These are phyloP conservation scores for Kryptolebias ocellatus DNA, from an alignment of 2,797 vertebrate genomes.

Conservation along the genomic window DNA sequence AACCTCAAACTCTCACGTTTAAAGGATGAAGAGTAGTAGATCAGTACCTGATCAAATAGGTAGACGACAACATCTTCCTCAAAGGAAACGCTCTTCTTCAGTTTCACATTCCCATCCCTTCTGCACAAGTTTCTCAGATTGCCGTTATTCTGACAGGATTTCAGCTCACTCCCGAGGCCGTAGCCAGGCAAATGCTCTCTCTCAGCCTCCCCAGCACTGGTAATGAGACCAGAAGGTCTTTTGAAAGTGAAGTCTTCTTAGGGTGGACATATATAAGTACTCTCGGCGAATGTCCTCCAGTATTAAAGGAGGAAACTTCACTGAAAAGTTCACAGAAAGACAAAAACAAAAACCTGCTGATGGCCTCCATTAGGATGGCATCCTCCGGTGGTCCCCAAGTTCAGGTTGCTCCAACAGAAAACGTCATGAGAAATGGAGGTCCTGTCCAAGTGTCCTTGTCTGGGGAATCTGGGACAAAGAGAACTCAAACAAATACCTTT, in stretches of 20 bases:
- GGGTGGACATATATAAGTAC: constrained; percentile 7
- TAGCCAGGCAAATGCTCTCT: constrained; percentile 1
- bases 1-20: neutral
- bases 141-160: constrained; percentile 8
- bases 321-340: constrained; percentile 7
- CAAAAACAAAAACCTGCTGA: neutral
- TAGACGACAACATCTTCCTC: constrained; percentile 67
- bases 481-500: neutral
- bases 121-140: neutral
- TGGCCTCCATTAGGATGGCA: constrained; percentile 43
- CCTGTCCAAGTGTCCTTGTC: constrained; percentile 17
- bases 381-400: constrained; percentile 62
- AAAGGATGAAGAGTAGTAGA: neutral
- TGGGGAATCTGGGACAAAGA: constrained; percentile 7
- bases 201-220: constrained; percentile 6
- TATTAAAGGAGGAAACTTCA: constrained; percentile 58
- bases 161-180: constrained; percentile 17
- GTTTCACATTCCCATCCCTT: neutral
- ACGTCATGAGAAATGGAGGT: constrained; percentile 19
- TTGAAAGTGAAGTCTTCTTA: constrained; percentile 6
- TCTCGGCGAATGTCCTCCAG: neutral
- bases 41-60: constrained; percentile 72
- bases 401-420: constrained; percentile 29
- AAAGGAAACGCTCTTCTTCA: constrained; percentile 70
- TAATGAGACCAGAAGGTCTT: neutral